A percentile compares a stretch with the other conserved stretches of the same genome.
phyloP scores from a whole-genome alignment of 2,888 invertebrate genomes.

The Pelosia muscerda region DNA sequence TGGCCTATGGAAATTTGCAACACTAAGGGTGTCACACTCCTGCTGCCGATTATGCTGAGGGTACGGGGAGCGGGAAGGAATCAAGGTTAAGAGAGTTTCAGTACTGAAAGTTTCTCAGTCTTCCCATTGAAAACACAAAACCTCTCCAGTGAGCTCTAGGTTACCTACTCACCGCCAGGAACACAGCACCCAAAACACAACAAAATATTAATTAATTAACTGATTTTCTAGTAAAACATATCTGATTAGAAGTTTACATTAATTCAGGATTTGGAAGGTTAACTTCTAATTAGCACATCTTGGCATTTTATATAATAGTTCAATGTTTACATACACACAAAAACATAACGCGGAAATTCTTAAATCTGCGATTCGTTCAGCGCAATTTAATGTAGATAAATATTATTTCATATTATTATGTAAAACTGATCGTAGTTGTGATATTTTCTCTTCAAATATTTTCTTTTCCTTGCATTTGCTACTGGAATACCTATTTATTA shows the following conservation, averaged over 20 bases:
- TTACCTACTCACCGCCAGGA: no score
- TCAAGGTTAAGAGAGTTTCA: no score
- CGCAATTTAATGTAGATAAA: background rate
- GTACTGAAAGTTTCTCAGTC: no score
- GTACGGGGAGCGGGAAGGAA: no score
- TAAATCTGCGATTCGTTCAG: conserved; percentile 2
- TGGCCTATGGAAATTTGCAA: no score
- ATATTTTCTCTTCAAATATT: background rate
- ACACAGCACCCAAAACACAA: no score
- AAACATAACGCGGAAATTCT: conserved; percentile 37
- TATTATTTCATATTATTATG: background rate
- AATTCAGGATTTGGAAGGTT: conserved; percentile 21
- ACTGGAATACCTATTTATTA: background rate
- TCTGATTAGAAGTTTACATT: background rate
- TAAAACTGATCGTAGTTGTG: background rate
- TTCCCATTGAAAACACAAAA: no score
- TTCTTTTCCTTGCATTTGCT: background rate
- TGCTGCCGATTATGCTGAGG: no score
- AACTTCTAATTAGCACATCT: conserved; percentile 29
- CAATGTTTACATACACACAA: conserved; percentile 28
- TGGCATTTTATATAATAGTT: conserved; percentile 36
- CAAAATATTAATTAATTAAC: no score
- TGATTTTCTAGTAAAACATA: background rate
- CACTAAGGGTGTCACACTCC: no score
- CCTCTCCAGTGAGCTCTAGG: no score